These are phyloP conservation scores for Aphaenogaster ashmeadi DNA, from an alignment of 1,140 invertebrate genomes.

Conservation along the genomic window DNA sequence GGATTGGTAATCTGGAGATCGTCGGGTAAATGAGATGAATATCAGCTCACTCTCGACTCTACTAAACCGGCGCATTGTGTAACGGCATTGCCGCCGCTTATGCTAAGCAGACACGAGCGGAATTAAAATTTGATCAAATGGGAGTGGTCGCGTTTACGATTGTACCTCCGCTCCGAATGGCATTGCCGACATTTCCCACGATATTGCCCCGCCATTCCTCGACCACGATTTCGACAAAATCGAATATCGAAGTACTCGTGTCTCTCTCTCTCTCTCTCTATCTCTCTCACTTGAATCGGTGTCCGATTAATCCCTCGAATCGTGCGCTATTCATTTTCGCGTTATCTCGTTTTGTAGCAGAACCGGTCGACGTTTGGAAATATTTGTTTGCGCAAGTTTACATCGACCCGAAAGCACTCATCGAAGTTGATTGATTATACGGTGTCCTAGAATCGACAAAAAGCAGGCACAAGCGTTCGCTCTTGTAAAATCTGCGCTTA, in stretches of 20 bases:
- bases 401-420: conserved; percentile 14
- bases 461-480: background rate
- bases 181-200: conserved; percentile 74
- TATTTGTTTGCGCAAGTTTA: conserved; percentile 58
- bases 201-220: conserved; percentile 23
- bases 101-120: conserved; percentile 82
- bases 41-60: conserved; percentile 30
- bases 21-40: conserved; percentile 62
- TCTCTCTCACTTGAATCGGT: background rate
- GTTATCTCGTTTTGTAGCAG: conserved; percentile 42
- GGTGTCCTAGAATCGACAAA: conserved; percentile 9
- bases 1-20: conserved; percentile 63
- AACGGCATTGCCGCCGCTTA: conserved; percentile 68
- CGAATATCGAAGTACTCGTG: background rate
- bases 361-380: conserved; percentile 26
- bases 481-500: conserved; percentile 19
- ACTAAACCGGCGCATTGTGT: conserved; percentile 48
- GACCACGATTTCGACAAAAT: conserved; percentile 47
- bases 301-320: conserved; percentile 46
- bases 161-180: conserved; percentile 63
- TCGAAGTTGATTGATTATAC: conserved; percentile 45
- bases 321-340: conserved; percentile 56
- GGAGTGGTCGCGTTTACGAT: conserved; percentile 75
- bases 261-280: background rate
- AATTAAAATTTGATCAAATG: conserved; percentile 83